Conservation (phyloP, 2,888 invertebrate species). For the Scotopteryx bipunctaria region DNA sequence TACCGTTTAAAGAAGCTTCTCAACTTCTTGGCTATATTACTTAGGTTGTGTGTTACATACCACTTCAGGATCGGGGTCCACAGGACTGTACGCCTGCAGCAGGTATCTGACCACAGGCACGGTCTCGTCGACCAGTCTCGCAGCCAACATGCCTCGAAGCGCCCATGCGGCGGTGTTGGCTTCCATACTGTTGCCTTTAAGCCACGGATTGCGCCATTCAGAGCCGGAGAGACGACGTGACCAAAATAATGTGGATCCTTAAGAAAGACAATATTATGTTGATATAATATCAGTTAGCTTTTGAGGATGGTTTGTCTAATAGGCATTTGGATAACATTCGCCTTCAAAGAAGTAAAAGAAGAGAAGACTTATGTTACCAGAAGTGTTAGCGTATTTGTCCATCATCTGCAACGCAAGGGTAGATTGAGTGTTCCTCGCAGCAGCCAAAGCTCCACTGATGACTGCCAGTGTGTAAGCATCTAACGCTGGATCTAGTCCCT, state of each 20-base stretch:
- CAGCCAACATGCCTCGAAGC: constrained; percentile 86
- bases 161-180: constrained; percentile 96
- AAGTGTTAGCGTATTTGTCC: constrained; percentile 75
- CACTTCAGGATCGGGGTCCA: constrained; percentile 70
- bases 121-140: constrained; percentile 61
- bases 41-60: too few species aligned
- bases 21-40: too few species aligned
- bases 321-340: too few species aligned
- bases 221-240: constrained; percentile 58
- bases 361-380: constrained; percentile 67
- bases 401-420: constrained; percentile 81
- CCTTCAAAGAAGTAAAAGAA: too few species aligned
- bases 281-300: not conserved
- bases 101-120: constrained; percentile 68
- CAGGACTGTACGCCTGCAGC: constrained; percentile 56
- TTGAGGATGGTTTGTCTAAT: too few species aligned
- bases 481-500: constrained; percentile 84
- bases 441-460: constrained; percentile 89
- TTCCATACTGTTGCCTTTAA: constrained; percentile 65
- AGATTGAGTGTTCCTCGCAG: constrained; percentile 88
- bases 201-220: constrained; percentile 76
- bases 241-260: constrained; percentile 72
- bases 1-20: too few species aligned
- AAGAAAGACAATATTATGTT: not conserved
- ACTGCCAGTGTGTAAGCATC: constrained; percentile 90